Evolutionary conservation across 2,888 invertebrate species (phyloP).

Genomic region (Chymomyza procnemis): DNA sequence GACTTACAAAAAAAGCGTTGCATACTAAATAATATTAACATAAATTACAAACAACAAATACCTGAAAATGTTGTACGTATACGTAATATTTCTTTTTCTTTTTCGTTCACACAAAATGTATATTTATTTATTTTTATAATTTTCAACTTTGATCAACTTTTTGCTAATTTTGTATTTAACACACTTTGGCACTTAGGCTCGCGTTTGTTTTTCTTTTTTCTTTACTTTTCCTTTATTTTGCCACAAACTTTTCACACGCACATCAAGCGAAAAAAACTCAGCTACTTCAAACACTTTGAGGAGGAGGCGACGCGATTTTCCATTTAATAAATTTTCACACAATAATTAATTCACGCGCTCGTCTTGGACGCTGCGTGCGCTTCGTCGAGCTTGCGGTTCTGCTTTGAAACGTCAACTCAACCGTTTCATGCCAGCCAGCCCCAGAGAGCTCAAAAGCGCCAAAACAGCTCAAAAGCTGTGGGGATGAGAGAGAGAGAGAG

Average conservation of each 20-base stretch:
- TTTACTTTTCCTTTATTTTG: neutral
- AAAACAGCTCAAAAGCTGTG: constrained; percentile 22
- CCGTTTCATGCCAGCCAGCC: constrained; percentile 62
- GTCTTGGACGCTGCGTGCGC: constrained; percentile 25
- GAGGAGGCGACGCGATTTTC: neutral
- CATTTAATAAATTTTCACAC: constrained; percentile 32
- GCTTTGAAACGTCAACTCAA: constrained; percentile 71
- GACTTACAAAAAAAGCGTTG: neutral
- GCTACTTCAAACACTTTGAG: neutral
- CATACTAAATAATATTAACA: neutral
- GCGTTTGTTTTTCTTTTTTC: neutral
- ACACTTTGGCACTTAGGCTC: neutral
- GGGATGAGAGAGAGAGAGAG: constrained; percentile 17
- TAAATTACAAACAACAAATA: constrained; percentile 2
- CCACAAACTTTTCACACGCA: neutral
- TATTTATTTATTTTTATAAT: constrained; percentile 8
- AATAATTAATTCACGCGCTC: constrained; percentile 30
- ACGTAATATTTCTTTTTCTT: constrained; percentile 8
- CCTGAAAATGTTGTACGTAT: constrained; percentile 19
- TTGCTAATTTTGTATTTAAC: neutral
- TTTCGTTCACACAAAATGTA: neutral
- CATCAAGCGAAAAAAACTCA: neutral
- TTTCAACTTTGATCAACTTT: constrained; percentile 18
- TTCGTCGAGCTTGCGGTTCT: constrained; percentile 70
- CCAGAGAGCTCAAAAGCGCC: constrained; percentile 30